Base-by-base conservation (phyloP, 2,888 invertebrate species). In the Rosalia funebris region DNA sequence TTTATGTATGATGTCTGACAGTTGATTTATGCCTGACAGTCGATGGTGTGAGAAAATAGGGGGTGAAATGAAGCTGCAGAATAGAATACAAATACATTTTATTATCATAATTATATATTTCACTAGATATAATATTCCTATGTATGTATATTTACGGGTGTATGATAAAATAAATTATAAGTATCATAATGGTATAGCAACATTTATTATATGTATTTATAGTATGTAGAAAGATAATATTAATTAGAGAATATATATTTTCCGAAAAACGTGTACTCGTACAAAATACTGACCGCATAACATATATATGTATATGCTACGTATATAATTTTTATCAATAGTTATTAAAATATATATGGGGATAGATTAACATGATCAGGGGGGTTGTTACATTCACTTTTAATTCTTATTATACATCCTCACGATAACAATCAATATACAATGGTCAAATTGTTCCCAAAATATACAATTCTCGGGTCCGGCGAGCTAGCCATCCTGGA, bases 51-150 rank as follows among this genome's bases (percentile, higher is more conserved):
- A n/a, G n/a, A n/a, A n/a, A n/a, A n/a, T n/a, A n/a, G n/a, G n/a
- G n/a, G n/a, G n/a, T n/a, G 41, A 60, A 69, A 70, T 68, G 70
- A 70, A 57, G 68, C 60, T 65, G 45, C n/a, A 56, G 56, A 16
- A 47, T 72, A 77, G 81, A 81, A 81, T 82, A 82, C 81, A 82
- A 82, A 82, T 82, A 81, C 81, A 81, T 78, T 81, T 81, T 81
- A 81, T 81, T 82, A 81, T 80, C 79, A 79, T 81, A 80, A 81
- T 81, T 78, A 80, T 82, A 82, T 81, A 81, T 81, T 81, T 81
- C 76, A 79, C 82, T 82, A 81, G 80, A 79, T 81, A 81, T 81
- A 78, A 77, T 77, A 80, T 79, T 77, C 78, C 80, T 81, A 82
- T 79, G 75, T 70, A 76, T 80, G 77, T 80, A 79, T 79, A 77